phyloP scores from a whole-genome alignment of 2,888 invertebrate species.

The Meteorus cinctellus region DNA sequence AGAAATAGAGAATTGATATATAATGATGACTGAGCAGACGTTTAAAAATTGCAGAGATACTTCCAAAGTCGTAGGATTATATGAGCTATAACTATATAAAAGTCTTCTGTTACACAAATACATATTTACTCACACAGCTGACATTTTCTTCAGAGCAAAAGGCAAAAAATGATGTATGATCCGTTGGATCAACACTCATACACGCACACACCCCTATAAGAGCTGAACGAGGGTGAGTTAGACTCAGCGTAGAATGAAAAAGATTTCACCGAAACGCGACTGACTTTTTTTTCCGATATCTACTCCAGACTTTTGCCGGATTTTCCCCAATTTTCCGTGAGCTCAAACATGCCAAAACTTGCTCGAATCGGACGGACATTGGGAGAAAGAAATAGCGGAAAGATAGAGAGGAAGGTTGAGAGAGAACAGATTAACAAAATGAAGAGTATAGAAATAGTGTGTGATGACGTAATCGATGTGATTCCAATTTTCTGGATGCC shows the following conservation, averaged over 20 bases:
- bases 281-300: slow-evolving; percentile 34
- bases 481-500: slow-evolving; percentile 66
- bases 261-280: not conserved
- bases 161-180: not conserved
- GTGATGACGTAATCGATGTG: slow-evolving; percentile 54
- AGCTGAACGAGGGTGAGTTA: not conserved
- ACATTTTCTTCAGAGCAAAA: slow-evolving; percentile 25
- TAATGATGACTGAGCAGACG: no score
- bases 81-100: not conserved
- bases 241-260: not conserved
- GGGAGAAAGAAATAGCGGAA: not conserved
- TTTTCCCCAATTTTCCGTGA: slow-evolving; percentile 41
- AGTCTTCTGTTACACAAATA: not conserved
- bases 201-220: not conserved
- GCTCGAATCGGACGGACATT: slow-evolving; percentile 6
- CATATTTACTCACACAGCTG: not conserved
- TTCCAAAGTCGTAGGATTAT: not conserved
- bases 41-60: no score
- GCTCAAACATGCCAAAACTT: slow-evolving; percentile 43
- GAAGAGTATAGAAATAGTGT: slow-evolving; percentile 15
- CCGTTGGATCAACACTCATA: not conserved
- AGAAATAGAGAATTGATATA: no score
- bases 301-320: slow-evolving; percentile 35
- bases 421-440: not conserved
- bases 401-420: slow-evolving; percentile 12